phyloP scores from a whole-genome alignment of 30 jellyfish, hydroid and myxozoan species.

The Phacellophora camtschatica region DNA sequence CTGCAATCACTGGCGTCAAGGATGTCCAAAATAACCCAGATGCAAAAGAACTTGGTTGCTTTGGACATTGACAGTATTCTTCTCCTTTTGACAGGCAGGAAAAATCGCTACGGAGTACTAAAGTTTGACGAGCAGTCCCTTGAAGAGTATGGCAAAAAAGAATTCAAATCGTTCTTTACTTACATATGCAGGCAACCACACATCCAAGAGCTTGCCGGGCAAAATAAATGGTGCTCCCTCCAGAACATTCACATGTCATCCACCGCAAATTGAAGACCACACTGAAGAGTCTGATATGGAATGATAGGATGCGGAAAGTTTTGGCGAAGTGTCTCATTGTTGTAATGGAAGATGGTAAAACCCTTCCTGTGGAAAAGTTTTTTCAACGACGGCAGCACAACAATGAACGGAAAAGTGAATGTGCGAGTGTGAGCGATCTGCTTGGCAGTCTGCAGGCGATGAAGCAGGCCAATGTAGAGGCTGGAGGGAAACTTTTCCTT shows the following conservation, averaged over 20 bases:
- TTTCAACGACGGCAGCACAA: not conserved
- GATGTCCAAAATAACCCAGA: not conserved
- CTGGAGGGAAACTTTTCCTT: not conserved
- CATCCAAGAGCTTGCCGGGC: conserved; percentile 23
- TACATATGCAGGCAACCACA: conserved; percentile 10
- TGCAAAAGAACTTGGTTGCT: conserved; percentile 12
- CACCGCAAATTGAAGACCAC: not conserved
- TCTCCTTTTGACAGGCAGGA: not conserved
- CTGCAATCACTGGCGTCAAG: not conserved
- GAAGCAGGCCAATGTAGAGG: not conserved
- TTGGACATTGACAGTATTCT: conserved; percentile 8
- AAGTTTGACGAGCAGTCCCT: not conserved
- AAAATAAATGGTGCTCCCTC: too few relatives aligned
- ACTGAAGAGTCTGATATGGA: conserved; percentile 4
- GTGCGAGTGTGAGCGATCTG: not conserved
- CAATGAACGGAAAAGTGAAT: not conserved
- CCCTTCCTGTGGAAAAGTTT: not conserved
- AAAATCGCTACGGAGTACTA: not conserved
- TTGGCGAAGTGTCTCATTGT: not conserved
- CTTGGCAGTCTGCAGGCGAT: not conserved
- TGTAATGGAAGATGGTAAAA: not conserved
- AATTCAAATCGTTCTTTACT: conserved; percentile 3
- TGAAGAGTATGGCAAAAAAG: conserved; percentile 8
- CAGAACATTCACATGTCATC: not conserved
- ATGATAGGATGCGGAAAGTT: not conserved